Conservation (phyloP, 2,888 invertebrate genomes). For the Omphaloscelis lunosa region DNA sequence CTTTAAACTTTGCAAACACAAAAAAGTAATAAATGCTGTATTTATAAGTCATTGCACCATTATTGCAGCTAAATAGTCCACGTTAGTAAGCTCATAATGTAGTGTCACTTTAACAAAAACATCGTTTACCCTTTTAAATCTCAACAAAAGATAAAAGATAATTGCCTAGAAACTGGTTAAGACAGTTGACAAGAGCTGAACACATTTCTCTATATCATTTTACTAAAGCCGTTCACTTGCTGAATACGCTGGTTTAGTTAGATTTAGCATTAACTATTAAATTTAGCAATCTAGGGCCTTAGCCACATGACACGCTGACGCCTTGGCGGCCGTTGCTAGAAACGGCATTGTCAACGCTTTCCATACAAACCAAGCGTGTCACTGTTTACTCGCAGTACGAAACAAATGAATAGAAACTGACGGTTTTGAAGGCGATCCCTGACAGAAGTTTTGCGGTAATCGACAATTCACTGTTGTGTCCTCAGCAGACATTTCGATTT, state of each 20-base stretch:
- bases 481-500: not conserved
- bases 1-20: too few species aligned
- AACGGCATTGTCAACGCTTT: not conserved
- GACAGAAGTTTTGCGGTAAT: not conserved
- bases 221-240: not conserved
- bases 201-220: not conserved
- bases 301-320: not conserved
- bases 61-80: too few species aligned
- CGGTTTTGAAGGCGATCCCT: not conserved
- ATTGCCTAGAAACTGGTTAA: not conserved
- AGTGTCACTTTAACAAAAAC: not conserved
- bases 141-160: not conserved
- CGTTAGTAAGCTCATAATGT: too few species aligned
- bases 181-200: constrained; percentile 1
- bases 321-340: not conserved
- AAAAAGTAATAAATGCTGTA: too few species aligned
- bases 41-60: too few species aligned
- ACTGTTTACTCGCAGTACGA: not conserved
- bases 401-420: too few species aligned
- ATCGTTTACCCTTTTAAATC: not conserved
- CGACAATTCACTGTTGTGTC: not conserved
- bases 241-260: not conserved
- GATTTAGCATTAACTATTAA: not conserved
- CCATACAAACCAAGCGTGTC: not conserved
- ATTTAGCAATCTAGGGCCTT: not conserved